Evolutionary conservation across 2,113 vertebrate genomes (phyloP).

Genomic region (Gorsachius goisagi): DNA sequence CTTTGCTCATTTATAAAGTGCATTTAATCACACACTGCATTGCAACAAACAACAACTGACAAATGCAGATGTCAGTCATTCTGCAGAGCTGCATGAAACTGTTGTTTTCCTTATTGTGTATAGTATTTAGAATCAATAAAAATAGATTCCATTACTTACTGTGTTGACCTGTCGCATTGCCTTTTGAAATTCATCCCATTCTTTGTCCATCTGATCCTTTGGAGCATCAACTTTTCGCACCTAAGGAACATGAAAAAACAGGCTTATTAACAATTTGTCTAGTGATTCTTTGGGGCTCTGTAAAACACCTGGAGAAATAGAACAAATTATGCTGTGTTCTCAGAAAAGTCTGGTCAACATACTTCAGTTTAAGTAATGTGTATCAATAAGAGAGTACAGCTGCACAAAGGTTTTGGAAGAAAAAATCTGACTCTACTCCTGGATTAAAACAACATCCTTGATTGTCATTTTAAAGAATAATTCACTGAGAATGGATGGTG

Average conservation of each 20-base stretch:
- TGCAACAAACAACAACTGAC: conserved; percentile 33
- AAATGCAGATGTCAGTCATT: conserved; percentile 47
- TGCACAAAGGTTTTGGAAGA: neutral
- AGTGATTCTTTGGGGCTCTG: neutral
- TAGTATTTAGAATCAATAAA: conserved; percentile 54
- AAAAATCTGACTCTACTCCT: neutral
- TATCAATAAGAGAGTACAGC: neutral
- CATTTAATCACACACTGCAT: conserved; percentile 36
- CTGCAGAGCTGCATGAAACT: conserved; percentile 59
- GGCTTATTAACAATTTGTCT: neutral
- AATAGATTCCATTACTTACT: conserved; percentile 61
- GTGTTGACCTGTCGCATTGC: conserved; percentile 94
- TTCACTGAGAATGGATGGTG: neutral
- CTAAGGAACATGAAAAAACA: conserved; percentile 24
- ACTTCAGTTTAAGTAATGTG: neutral
- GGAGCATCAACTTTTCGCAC: conserved; percentile 96
- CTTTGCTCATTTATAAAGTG: conserved; percentile 55
- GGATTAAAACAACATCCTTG: neutral
- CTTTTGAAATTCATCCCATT: conserved; percentile 99
- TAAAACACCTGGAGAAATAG: neutral
- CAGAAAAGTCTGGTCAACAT: neutral
- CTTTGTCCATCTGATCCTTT: conserved; percentile 96
- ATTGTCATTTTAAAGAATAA: neutral
- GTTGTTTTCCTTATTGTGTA: conserved; percentile 54
- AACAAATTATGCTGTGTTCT: neutral